Conservation (phyloP, 2,888 invertebrate genomes). For the Tipula confusa region DNA sequence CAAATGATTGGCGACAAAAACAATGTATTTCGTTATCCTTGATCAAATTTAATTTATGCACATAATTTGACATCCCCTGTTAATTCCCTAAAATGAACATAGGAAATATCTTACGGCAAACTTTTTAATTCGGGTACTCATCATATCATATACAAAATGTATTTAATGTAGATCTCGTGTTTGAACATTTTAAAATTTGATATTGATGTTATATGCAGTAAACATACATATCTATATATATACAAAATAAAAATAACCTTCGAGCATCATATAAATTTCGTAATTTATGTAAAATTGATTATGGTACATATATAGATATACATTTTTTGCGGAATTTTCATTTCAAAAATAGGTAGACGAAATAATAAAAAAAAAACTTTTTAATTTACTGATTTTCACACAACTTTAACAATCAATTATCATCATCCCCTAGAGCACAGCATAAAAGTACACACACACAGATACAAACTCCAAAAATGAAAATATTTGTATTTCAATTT, state of each 20-base stretch:
- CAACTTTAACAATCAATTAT: slow-evolving; percentile 12
- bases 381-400: slow-evolving; percentile 25
- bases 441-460: neutral
- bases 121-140: neutral
- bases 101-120: neutral
- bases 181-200: neutral
- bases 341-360: neutral
- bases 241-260: neutral
- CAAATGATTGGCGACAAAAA: neutral
- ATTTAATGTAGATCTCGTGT: neutral
- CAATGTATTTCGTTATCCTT: neutral
- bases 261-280: neutral
- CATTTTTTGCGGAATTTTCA: neutral
- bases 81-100: neutral
- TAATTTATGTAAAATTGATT: slow-evolving; percentile 20
- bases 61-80: neutral
- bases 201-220: neutral
- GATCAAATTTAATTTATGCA: neutral
- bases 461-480: too few species aligned
- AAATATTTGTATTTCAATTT: neutral
- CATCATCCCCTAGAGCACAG: neutral
- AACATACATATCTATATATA: neutral
- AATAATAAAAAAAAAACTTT: neutral
- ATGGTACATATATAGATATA: neutral
- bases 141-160: neutral